These are phyloP conservation scores for Reticulitermes speratus DNA, from an alignment of 1,140 invertebrate genomes.

Conservation along the genomic window DNA sequence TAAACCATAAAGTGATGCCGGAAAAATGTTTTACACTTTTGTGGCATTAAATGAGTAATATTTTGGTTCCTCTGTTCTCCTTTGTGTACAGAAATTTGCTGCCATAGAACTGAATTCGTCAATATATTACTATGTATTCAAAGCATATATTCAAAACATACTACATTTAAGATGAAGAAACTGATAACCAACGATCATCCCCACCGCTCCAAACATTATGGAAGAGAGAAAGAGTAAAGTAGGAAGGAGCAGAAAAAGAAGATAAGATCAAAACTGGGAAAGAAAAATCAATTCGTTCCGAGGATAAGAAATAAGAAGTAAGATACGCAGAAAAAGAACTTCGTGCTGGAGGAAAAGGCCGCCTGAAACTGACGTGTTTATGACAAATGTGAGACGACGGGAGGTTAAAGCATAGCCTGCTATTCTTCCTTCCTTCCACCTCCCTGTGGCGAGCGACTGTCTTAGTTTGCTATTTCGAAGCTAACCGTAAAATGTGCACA, in stretches of 20 bases:
- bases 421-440: background rate
- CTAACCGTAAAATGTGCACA: background rate
- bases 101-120: too few species aligned
- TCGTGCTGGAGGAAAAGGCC: background rate
- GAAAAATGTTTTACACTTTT: too few species aligned
- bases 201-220: background rate
- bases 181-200: background rate
- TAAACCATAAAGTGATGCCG: too few species aligned
- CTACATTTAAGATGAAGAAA: background rate
- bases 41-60: too few species aligned
- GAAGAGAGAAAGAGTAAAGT: background rate
- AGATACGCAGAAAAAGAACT: background rate
- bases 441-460: background rate
- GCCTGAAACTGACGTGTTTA: slow-evolving; percentile 25
- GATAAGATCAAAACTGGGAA: background rate
- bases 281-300: background rate
- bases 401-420: background rate
- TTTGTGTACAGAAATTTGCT: too few species aligned
- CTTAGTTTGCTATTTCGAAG: background rate
- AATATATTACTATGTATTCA: background rate
- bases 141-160: background rate
- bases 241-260: background rate
- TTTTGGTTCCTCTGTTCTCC: too few species aligned
- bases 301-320: slow-evolving; percentile 5
- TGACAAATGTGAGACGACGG: slow-evolving; percentile 25